Base-by-base conservation (phyloP, 2,888 invertebrate genomes). In the Laspeyria flexula region DNA sequence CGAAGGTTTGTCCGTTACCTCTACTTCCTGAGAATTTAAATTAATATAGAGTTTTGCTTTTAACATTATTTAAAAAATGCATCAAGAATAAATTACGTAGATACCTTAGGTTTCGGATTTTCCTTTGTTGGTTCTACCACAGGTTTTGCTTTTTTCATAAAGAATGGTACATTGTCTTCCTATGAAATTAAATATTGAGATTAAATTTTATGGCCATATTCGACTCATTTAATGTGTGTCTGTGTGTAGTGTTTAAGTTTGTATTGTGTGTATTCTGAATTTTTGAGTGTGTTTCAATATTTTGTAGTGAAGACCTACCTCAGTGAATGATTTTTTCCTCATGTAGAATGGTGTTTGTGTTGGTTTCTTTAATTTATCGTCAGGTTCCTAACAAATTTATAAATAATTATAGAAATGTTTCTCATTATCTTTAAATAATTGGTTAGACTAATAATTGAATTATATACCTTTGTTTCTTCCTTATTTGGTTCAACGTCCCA, bases 251-350 rank as follows among this genome's bases (percentile, higher is more conserved):
- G n/a, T n/a, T n/a, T n/a, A n/a, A n/a, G n/a, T 21, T 3, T 49
- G 12, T 38, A 15, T 13, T 30, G 9, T 53, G 43, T 49, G 30
- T 43, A 25, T 39, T 44, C 34, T 55, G 33, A 50, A 1, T 15
- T 15, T 1, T 33, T 50, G n/a, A 39, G 13, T 42, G 38, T 34
- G 18, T 16, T 18, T 1, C 18, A 41, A n/a, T 46, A 15, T 47
- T 6, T 25, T 27, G 10, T 18, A 21, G 23, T 55, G 42, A 51
- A 38, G 71, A 57, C 54, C 53, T 79, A 84, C 83, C 81, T 82
- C 81, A 51, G 72, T 62, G 30, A 65, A 64, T 46, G 70, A 67
- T 53, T 79, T 81, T 58, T 78, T 79, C 65, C 80, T 76, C 60
- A 79, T 72, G 57, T 73, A 78, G 55, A 75, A 71, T 52, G 77